phyloP scores from a whole-genome alignment of 2,888 invertebrate species.

The Monopis laevigella region DNA sequence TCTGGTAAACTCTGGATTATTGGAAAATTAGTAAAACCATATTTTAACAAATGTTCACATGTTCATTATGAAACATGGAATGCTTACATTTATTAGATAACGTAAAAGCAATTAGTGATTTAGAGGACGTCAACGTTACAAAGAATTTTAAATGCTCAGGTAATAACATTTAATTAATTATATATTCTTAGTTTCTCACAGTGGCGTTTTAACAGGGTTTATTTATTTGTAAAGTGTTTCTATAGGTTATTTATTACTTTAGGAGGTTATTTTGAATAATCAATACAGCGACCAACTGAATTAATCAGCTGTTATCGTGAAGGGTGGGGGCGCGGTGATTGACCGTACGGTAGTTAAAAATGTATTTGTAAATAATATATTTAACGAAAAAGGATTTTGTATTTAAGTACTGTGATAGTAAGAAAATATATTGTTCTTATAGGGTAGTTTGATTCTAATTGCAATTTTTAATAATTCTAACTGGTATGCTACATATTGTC shows the following conservation, averaged over 20 bases:
- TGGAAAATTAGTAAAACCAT: too few relatives aligned
- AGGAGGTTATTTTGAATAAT: constrained; percentile 59
- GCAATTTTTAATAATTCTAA: too few relatives aligned
- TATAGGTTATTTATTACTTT: constrained; percentile 21
- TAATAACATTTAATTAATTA: constrained; percentile 38
- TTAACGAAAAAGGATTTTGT: too few relatives aligned
- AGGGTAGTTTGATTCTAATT: too few relatives aligned
- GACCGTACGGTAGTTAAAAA: too few relatives aligned
- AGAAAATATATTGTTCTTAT: too few relatives aligned
- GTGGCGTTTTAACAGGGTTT: constrained; percentile 16
- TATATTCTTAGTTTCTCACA: constrained; percentile 22
- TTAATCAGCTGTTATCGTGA: constrained; percentile 62
- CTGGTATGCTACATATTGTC: too few relatives aligned
- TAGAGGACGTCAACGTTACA: constrained; percentile 62
- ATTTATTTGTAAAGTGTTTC: constrained; percentile 18
- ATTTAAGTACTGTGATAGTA: too few relatives aligned
- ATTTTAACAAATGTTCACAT: background rate
- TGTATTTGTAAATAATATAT: too few relatives aligned
- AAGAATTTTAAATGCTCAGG: constrained; percentile 74
- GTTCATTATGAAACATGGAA: constrained; percentile 68
- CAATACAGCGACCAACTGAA: constrained; percentile 54
- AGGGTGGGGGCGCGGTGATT: constrained; percentile 22
- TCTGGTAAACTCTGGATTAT: too few relatives aligned
- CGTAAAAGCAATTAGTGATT: constrained; percentile 65
- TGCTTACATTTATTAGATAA: constrained; percentile 74